These are phyloP conservation scores for Parnassius mnemosyne DNA, from an alignment of 2,888 invertebrate genomes.

Conservation along the genomic window DNA sequence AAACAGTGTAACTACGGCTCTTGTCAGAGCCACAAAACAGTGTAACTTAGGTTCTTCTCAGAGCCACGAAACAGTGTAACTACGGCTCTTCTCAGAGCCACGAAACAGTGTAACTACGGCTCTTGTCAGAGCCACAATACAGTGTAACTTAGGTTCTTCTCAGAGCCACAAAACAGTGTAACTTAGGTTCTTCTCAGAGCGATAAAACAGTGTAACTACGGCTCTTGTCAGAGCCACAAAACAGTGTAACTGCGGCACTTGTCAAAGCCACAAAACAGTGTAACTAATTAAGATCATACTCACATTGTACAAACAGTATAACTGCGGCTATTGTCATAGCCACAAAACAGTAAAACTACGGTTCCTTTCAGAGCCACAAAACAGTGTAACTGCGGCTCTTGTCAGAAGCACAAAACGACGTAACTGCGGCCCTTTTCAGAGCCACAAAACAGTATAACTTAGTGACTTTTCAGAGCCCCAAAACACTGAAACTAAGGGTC, in stretches of 20 bases:
- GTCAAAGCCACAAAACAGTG: slow-evolving; percentile 19
- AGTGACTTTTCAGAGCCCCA: no score
- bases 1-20: not conserved
- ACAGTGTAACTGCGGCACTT: slow-evolving; percentile 16
- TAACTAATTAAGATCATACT: no score
- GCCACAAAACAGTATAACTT: no score
- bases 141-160: slow-evolving; percentile 20
- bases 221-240: slow-evolving; percentile 21
- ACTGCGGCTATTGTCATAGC: slow-evolving; percentile 21
- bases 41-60: slow-evolving; percentile 24
- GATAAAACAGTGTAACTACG: slow-evolving; percentile 22
- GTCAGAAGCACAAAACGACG: no score
- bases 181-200: slow-evolving; percentile 18
- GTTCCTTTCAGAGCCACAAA: not conserved
- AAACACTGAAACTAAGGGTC: no score
- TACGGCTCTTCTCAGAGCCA: slow-evolving; percentile 8
- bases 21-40: not conserved
- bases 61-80: slow-evolving; percentile 13
- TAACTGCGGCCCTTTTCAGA: no score
- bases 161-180: slow-evolving; percentile 16
- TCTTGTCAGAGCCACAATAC: slow-evolving; percentile 17
- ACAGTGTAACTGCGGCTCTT: slow-evolving; percentile 2
- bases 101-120: slow-evolving; percentile 4
- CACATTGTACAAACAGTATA: no score
- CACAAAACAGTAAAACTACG: not conserved